A percentile compares a stretch with the other conserved stretches of the same genome.
Conservation (phyloP, 2,888 invertebrate species). For the Slavum lentiscoides region DNA sequence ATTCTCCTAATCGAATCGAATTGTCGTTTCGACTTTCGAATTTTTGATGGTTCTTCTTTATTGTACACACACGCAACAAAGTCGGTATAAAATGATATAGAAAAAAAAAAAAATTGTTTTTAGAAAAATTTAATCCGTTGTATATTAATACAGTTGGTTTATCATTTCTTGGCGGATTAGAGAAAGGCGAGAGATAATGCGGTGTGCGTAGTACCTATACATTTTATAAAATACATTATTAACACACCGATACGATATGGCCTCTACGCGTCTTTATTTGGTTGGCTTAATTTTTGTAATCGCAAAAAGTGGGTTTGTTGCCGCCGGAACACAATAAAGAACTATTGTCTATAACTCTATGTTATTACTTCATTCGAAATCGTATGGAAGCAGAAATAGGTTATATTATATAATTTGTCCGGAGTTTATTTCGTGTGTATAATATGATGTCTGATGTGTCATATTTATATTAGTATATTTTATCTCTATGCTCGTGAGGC, state of each 20-base stretch:
- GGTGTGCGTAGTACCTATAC: not conserved
- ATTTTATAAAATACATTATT: no score
- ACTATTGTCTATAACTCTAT: constrained; percentile 19
- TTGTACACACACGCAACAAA: no score
- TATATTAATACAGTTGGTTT: not conserved
- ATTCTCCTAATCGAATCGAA: no score
- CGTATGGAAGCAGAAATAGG: constrained; percentile 13
- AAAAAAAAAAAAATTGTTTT: no score
- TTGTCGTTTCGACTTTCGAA: no score
- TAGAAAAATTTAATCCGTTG: no score
- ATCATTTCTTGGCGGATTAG: not conserved
- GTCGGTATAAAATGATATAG: no score
- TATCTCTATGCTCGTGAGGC: no score
- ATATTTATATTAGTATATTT: no score
- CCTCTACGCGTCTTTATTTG: constrained; percentile 22
- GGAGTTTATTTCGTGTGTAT: not conserved
- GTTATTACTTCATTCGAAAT: constrained; percentile 10
- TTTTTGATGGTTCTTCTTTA: no score
- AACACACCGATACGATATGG: not conserved
- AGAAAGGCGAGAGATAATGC: constrained; percentile 2
- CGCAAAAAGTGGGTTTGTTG: constrained; percentile 6
- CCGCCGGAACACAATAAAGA: constrained; percentile 22
- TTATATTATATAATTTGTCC: constrained; percentile 2
- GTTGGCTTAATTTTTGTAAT: constrained; percentile 6
- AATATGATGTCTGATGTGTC: no score